Base-by-base conservation (phyloP, 2,888 invertebrate genomes). In the Acholoe squamosa region DNA sequence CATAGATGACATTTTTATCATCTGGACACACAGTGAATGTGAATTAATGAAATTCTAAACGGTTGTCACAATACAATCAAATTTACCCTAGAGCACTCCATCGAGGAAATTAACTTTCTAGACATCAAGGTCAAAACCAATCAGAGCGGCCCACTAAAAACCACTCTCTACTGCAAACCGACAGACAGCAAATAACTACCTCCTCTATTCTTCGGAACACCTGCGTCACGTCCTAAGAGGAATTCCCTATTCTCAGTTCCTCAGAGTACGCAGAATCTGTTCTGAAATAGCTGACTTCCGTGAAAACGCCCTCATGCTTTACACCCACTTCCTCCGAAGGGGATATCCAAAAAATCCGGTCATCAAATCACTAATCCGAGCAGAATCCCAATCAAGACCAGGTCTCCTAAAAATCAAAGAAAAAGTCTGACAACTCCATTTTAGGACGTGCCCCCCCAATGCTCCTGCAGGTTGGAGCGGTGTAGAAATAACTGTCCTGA, bases 171-270 rank as follows among this genome's bases (percentile, higher is more conserved):
- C 28, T 52, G 19, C 31, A 89, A 89, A 89, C 89, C 89, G 7
- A 89, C 89, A 56, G 89, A 89, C 31, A 56, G 31, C 28, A 7
- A n/a, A 56, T 22, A 54, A 52, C 28, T 56, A 89, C n/a, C 56
- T 89, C 1, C 89, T n/a, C 28, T 89, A 56, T 31, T 16, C 54
- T 3, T 89, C 89, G 31, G n/a, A 19, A 19, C 89, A 89, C 34
- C 89, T 31, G 0, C 28, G 28, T 25, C 61, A 52, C 12, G 19
- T 19, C 0, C 51, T 54, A 7, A 31, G 22, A 31, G 54, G 28
- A 19, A 25, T 52, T 5, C 61, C 89, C 22, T 89, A 89, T 56
- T 14, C n/a, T 28, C 54, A 89, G 31, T 28, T 61, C 61, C 34
- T 89, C 25, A 7, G 61, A 3, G 28, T 89, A 5, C 5, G 61